Base-by-base conservation (phyloP, 2,888 invertebrate species). In the Seira musarum region DNA sequence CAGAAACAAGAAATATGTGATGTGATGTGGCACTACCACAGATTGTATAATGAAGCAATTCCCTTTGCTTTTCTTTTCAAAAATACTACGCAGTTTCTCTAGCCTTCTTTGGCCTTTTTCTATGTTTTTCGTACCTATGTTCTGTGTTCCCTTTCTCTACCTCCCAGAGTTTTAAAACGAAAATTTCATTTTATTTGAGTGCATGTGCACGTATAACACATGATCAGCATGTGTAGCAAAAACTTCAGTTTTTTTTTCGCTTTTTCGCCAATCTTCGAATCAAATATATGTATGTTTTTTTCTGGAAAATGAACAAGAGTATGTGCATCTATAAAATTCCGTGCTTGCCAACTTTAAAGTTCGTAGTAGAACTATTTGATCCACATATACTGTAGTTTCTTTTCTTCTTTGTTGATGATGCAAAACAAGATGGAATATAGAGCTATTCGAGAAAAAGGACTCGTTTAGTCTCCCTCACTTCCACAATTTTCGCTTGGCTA, bases 401-500 rank as follows among this genome's bases (percentile, higher is more conserved):
- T 8, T 5, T 8, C 57, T 69, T 10, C 25, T 69, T 13, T 25
- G 57, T 46, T 53, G 21, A 21, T 57, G 69, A 69, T 53, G 69
- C 69, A 46, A 69, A 57, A 57, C 69, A 49, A 22, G 22, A 49
- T 67, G 24, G 30, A 35, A 13, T 15, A 17, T 57, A 40, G 40
- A 40, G 6, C 40, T 40, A 57, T 17, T 6, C 57, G 46, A 46
- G 46, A 57, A 13, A 15, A 57, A 57, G 8, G 15, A 19, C 57
- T 63, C 21, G 3, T 63, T 22, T 63, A 17, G 22, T 8, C 6
- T 40, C 63, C 10, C 22, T 8, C 21, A 21, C 22, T 8, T 8
- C 21, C 21, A 2, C 19, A 17, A 19, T 63, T 63, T 21, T 19
- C 21, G 22, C 63, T 21, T 63, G 63, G 63, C 8, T 63, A 13